Evolutionary conservation across 2,797 vertebrate species (phyloP).

Genomic region (Acrocephalus scirpaceus): DNA sequence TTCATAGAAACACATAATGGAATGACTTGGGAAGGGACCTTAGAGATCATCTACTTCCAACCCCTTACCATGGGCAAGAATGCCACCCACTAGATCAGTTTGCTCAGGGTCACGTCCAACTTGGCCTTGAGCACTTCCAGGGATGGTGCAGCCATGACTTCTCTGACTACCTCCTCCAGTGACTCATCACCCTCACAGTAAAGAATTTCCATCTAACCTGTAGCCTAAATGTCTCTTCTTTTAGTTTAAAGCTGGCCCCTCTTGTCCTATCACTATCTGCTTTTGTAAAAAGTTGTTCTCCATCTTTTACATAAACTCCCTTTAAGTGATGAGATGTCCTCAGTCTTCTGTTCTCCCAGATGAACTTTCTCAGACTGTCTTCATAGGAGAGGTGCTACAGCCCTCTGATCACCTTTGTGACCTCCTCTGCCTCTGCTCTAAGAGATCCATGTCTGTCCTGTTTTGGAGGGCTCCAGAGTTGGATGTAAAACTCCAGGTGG

Average conservation of each 20-base stretch:
- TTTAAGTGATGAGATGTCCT: neutral
- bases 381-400: neutral
- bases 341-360: neutral
- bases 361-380: neutral
- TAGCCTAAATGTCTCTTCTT: neutral
- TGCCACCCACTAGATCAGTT: neutral
- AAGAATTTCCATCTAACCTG: neutral
- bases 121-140: neutral
- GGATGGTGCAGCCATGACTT: neutral
- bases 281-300: neutral
- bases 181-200: neutral
- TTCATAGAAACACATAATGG: neutral
- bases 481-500: neutral
- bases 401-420: neutral
- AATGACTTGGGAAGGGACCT: neutral
- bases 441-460: neutral
- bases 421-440: neutral
- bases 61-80: neutral
- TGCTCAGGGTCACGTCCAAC: neutral
- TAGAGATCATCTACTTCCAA: neutral
- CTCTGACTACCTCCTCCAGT: neutral
- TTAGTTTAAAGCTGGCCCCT: neutral
- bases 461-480: neutral
- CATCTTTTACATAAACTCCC: neutral
- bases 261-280: neutral